Conservation (phyloP, 1,140 invertebrate genomes). For the Centruroides vittatus region DNA sequence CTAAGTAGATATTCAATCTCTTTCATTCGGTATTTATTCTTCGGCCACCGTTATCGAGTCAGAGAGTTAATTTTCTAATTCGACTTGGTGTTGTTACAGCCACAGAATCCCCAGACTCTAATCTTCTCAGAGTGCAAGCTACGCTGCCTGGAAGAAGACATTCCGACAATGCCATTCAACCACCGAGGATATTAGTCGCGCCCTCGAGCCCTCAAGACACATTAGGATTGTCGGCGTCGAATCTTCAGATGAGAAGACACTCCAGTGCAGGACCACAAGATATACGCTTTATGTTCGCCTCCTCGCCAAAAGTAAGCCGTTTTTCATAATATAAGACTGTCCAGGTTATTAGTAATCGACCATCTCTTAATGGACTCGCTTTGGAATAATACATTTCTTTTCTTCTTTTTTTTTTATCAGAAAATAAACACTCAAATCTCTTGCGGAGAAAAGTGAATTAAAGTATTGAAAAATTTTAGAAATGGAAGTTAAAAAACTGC, state of each 20-base stretch:
- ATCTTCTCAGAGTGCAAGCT: slow-evolving; percentile 67
- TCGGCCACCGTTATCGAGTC: too few relatives aligned
- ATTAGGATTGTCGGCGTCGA: slow-evolving; percentile 1
- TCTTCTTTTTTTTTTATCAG: too few relatives aligned
- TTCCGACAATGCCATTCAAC: slow-evolving; percentile 72
- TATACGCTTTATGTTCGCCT: slow-evolving; percentile 8
- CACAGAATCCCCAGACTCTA: slow-evolving; percentile 61
- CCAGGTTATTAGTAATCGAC: not conserved
- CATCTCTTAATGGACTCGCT: too few relatives aligned
- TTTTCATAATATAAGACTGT: not conserved
- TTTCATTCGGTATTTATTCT: too few relatives aligned
- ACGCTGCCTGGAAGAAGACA: slow-evolving; percentile 57
- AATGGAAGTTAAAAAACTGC: too few relatives aligned
- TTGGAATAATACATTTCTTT: too few relatives aligned
- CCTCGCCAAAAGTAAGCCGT: slow-evolving; percentile 1
- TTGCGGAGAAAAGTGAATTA: too few relatives aligned
- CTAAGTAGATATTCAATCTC: too few relatives aligned
- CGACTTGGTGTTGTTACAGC: slow-evolving; percentile 24
- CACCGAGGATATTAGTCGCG: slow-evolving; percentile 49
- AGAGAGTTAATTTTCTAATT: too few relatives aligned
- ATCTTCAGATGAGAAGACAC: slow-evolving; percentile 16
- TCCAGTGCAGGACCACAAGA: slow-evolving; percentile 16
- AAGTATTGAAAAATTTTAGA: too few relatives aligned
- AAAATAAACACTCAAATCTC: too few relatives aligned
- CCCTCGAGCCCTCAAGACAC: slow-evolving; percentile 16